Evolutionary conservation across 2,113 vertebrate genomes (phyloP).

Genomic region (Eolophus roseicapilla): DNA sequence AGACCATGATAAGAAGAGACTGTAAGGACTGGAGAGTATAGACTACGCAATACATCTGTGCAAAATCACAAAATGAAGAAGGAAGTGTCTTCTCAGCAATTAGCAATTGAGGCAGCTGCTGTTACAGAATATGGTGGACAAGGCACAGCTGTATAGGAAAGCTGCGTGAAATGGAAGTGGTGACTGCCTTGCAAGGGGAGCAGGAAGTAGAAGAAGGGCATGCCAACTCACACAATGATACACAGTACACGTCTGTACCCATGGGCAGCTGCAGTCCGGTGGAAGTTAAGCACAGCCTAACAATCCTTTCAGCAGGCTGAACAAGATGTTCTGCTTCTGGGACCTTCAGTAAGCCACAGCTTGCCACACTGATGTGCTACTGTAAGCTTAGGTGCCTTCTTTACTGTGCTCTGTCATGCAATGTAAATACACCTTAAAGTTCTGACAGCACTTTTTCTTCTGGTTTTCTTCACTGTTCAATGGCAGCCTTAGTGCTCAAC

Average conservation of each 20-base stretch:
- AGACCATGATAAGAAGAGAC: neutral
- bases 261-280: neutral
- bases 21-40: neutral
- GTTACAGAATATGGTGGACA: neutral
- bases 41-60: neutral
- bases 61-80: neutral
- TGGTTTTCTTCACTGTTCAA: neutral
- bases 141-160: neutral
- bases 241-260: accelerated
- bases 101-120: neutral
- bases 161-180: accelerated
- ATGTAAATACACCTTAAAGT: neutral
- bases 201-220: neutral
- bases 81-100: neutral
- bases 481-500: neutral
- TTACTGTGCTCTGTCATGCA: neutral
- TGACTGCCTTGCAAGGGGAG: neutral
- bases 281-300: neutral
- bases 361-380: neutral
- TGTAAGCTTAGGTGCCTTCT: neutral
- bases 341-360: neutral
- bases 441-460: neutral
- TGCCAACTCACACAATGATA: neutral
- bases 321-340: neutral
- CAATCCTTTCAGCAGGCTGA: neutral